Evolutionary conservation across 2,888 invertebrate species (phyloP).

Genomic region (Cerceris rybyensis): DNA sequence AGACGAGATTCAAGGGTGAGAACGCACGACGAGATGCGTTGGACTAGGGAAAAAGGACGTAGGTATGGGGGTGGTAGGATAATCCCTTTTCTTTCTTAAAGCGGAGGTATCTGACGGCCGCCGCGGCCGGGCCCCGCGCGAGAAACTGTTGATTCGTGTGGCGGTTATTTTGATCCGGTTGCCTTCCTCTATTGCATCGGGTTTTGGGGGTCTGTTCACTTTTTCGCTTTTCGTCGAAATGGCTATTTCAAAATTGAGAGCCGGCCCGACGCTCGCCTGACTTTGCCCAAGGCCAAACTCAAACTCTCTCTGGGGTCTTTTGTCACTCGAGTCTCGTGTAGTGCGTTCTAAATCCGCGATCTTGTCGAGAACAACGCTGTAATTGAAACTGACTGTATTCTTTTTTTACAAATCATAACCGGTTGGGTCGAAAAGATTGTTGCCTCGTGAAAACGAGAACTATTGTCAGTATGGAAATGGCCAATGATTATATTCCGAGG

Average conservation of each 20-base stretch:
- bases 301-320: conserved; percentile 55
- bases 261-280: conserved; percentile 83
- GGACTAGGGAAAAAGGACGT: conserved; percentile 30
- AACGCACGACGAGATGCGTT: conserved; percentile 29
- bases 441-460: background rate
- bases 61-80: conserved; percentile 39
- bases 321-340: conserved; percentile 51
- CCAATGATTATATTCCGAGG: conserved; percentile 8
- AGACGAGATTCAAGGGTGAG: conserved; percentile 32
- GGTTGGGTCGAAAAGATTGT: background rate
- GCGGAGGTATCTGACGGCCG: conserved; percentile 70
- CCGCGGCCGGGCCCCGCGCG: conserved; percentile 80
- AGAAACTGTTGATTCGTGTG: conserved; percentile 81
- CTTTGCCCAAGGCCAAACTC: conserved; percentile 77
- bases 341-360: conserved; percentile 38
- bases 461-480: background rate
- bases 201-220: conserved; percentile 85
- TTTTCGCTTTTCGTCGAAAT: conserved; percentile 82
- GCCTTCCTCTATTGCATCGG: conserved; percentile 89
- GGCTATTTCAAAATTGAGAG: conserved; percentile 90
- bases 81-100: conserved; percentile 53
- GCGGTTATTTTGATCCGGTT: conserved; percentile 82
- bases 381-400: conserved; percentile 49
- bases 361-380: conserved; percentile 17
- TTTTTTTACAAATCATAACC: conserved; percentile 1